Base-by-base conservation (phyloP, 2,888 invertebrate species). In the Drosophila acutilabella region DNA sequence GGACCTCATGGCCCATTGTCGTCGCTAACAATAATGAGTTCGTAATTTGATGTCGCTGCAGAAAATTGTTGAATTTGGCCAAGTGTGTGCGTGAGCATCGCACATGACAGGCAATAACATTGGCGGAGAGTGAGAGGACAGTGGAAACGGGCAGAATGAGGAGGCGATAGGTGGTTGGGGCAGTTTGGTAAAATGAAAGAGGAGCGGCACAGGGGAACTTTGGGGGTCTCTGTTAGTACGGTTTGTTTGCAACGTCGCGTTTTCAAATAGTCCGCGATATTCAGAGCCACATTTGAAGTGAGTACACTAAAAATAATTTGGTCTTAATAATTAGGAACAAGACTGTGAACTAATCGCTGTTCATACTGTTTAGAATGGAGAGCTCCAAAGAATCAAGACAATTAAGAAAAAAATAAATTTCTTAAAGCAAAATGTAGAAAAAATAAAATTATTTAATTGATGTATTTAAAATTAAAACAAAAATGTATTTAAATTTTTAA, bases 11-110 rank as follows among this genome's bases (percentile, higher is more conserved):
- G 71, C 73, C 66, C 65, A 70, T 68, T 75, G 71, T 81, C 82
- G 80, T 80, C 71, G 81, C 89, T 87, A 86, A 86, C 89, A 88
- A 89, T 89, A 90, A 90, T 90, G 90, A 90, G 90, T 89, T 90
- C 85, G 90, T 90, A 90, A 90, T 90, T 89, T 88, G 85, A 88
- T 86, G 88, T 79, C 85, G 82, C 71, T 81, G 87, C 84, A 84
- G 72, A 87, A 83, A 81, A 87, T 74, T 60, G 71, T 70, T 69
- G 78, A 80, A 77, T 77, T 71, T 76, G 61, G 64, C 74, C 73
- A 75, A 72, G 72, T 70, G 72, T 71, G 73, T 74, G 76, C 65
- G 64, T 71, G 75, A 71, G 72, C 71, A 72, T 59, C 71, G 70
- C 59, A 70, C 71, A 74, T 75, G 75, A 71, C 59, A 67, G 56